Base-by-base conservation (phyloP, 2,888 invertebrate species). In the Lysandra coridon region DNA sequence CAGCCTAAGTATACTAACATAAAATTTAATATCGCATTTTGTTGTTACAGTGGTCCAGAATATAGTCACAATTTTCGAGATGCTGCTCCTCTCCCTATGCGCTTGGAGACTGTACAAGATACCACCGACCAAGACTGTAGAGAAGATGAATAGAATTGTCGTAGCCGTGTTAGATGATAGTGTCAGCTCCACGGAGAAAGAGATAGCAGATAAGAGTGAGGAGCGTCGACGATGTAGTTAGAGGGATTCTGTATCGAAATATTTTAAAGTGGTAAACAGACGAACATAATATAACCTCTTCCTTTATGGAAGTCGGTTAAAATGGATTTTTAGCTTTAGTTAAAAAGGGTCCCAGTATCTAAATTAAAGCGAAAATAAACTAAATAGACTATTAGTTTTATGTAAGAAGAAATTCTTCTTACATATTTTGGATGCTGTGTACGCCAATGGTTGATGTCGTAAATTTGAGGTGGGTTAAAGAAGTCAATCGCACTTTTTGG, bases 1-100 rank as follows among this genome's bases (percentile, higher is more conserved):
- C 23, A 23, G 23, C 23, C 23, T 23, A 23, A 23, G 23, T 23
- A 23, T 23, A 23, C 23, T 23, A 23, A 23, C 23, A 23, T 23
- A 23, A 23, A 23, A 23, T 44, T 44, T 7, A 44, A 44, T 44
- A 23, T 44, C 7, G 4, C 1, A 23, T 14, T 44, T 40, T 79
- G 79, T 64, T 49, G 77, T 85, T 85, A 10, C 95, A 97, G 97
- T 97, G 88, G 95, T 97, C 82, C 96, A 96, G 90, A 96, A 96
- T 88, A 92, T 95, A 64, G 85, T 96, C 83, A 96, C 96, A 95
- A 90, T 97, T 84, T 86, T 96, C 83, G 97, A 97, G 90, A 97
- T 97, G 96, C 91, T 96, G 79, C 85, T 96, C 78, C 92, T 97
- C 73, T 95, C 96, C 73, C 90, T 95, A 81, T 94, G 96, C 85